These are phyloP conservation scores for Megaceryle torquata DNA, from an alignment of 2,113 vertebrate species.

Conservation along the genomic window DNA sequence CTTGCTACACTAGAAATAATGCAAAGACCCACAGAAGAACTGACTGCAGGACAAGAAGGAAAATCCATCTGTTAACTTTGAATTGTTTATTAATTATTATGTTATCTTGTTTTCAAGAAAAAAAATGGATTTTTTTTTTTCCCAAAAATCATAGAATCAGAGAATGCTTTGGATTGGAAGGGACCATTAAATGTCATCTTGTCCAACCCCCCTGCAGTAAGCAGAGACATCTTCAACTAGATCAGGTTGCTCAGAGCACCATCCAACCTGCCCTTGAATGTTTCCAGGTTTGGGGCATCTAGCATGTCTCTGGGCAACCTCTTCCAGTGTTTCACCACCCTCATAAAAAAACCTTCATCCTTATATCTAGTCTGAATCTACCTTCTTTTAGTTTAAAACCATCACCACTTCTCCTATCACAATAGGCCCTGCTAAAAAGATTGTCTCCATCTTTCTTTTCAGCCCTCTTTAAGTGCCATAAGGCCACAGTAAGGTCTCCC, in stretches of 20 bases:
- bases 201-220: accelerated
- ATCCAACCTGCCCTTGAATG: background rate
- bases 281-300: background rate
- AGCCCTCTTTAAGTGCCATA: background rate
- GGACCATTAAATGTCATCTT: background rate
- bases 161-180: background rate
- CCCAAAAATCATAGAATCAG: background rate
- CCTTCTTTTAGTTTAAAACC: background rate
- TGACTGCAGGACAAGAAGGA: background rate
- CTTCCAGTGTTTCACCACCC: background rate
- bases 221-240: background rate
- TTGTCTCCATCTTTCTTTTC: no score
- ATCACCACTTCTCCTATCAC: background rate
- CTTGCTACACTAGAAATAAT: background rate
- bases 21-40: background rate
- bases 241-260: background rate
- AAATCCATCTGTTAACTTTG: background rate
- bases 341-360: accelerated
- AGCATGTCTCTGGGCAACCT: background rate
- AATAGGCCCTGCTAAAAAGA: background rate
- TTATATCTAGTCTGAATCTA: background rate
- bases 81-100: background rate
- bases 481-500: background rate
- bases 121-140: background rate
- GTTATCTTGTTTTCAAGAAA: background rate